Percentiles rank a stretch among this genome's conserved stretches.
Conservation (phyloP, 2,113 vertebrate species). For the Thamnophis sirtalis region DNA sequence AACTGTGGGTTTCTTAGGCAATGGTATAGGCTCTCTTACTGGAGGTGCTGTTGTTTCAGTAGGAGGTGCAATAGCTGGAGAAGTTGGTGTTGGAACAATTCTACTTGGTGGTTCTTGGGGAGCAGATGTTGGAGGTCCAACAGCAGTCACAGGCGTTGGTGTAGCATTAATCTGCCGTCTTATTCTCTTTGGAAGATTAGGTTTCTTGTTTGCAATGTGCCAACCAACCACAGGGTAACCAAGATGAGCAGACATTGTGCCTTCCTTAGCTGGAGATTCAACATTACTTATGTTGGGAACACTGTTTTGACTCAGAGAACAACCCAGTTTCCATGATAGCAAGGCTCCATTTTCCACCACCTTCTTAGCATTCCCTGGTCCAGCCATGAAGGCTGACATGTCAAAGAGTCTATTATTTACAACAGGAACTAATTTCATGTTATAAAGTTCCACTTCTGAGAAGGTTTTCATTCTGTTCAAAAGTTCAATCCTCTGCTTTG, state of each 20-base stretch:
- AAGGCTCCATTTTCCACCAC: slow-evolving; percentile 94
- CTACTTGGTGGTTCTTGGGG: slow-evolving; percentile 82
- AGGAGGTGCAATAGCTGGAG: slow-evolving; percentile 85
- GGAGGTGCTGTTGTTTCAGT: slow-evolving; percentile 82
- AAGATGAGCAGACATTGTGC: slow-evolving; percentile 87
- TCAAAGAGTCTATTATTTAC: slow-evolving; percentile 96
- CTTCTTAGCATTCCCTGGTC: slow-evolving; percentile 95
- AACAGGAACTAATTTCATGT: slow-evolving; percentile 91
- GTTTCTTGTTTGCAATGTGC: slow-evolving; percentile 97
- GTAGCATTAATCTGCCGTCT: slow-evolving; percentile 89
- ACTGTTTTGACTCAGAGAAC: slow-evolving; percentile 84
- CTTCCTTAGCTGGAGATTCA: slow-evolving; percentile 88
- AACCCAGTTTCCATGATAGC: slow-evolving; percentile 93
- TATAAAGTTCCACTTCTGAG: slow-evolving; percentile 83
- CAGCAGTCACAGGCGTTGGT: slow-evolving; percentile 85
- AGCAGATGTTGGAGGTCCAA: slow-evolving; percentile 84
- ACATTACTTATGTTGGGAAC: slow-evolving; percentile 89
- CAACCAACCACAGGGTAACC: slow-evolving; percentile 95
- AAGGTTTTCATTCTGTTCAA: slow-evolving; percentile 83
- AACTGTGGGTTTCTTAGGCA: slow-evolving; percentile 84
- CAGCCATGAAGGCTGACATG: slow-evolving; percentile 97
- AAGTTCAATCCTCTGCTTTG: slow-evolving; percentile 83
- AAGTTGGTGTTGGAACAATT: slow-evolving; percentile 87
- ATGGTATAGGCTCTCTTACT: slow-evolving; percentile 83
- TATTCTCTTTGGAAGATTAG: slow-evolving; percentile 83